Percentiles rank a stretch among this genome's conserved stretches.
These are phyloP conservation scores for Hydropotes inermis DNA, from an alignment of 2,113 vertebrate species.

Conservation along the genomic window DNA sequence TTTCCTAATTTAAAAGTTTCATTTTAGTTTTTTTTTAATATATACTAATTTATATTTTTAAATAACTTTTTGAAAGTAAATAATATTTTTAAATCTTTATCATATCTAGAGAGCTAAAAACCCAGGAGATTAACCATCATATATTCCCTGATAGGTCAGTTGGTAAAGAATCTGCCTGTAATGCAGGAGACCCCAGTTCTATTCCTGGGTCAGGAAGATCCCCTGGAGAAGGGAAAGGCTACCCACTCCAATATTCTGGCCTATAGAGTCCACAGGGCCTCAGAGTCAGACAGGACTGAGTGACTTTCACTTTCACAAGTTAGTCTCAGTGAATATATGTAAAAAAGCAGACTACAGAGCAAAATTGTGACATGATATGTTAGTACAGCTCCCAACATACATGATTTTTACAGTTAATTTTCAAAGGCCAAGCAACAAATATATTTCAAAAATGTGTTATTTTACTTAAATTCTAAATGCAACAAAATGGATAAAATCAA, in stretches of 20 bases:
- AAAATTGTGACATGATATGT: background rate
- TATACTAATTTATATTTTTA: constrained; percentile 3
- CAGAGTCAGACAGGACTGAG: background rate
- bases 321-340: background rate
- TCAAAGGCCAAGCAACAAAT: background rate
- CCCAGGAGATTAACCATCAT: background rate
- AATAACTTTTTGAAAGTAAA: constrained; percentile 18
- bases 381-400: background rate
- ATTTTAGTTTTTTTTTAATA: background rate
- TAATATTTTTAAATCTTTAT: background rate
- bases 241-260: background rate
- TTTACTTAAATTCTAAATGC: background rate
- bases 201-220: background rate
- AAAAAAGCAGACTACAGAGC: background rate
- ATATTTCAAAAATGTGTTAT: background rate
- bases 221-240: background rate
- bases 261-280: background rate
- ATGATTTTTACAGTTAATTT: constrained; percentile 9
- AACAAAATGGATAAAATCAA: background rate
- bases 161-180: background rate
- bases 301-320: background rate
- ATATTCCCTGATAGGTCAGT: background rate
- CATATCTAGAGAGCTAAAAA: background rate
- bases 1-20: background rate
- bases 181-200: background rate